Evolutionary conservation across 2,113 vertebrate genomes (phyloP).

Genomic region (Sinosuthora webbiana): DNA sequence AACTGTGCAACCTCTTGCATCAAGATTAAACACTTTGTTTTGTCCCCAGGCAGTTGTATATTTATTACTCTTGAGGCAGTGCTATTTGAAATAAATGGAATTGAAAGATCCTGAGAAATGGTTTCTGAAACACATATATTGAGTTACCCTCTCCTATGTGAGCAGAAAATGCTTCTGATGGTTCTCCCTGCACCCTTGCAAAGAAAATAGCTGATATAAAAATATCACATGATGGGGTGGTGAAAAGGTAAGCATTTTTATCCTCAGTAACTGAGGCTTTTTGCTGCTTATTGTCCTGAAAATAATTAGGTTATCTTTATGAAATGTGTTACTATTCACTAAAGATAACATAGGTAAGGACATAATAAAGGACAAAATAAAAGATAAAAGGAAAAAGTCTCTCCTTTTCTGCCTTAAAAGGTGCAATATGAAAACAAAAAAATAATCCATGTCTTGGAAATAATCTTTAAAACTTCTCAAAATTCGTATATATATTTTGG

Average conservation of each 20-base stretch:
- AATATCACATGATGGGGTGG: neutral
- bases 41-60: constrained; percentile 67
- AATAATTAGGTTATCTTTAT: constrained; percentile 46
- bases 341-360: constrained; percentile 12
- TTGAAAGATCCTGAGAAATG: constrained; percentile 69
- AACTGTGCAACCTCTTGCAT: constrained; percentile 70
- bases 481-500: neutral
- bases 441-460: neutral
- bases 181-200: neutral
- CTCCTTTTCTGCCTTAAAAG: neutral
- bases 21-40: constrained; percentile 74
- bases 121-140: constrained; percentile 65
- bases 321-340: constrained; percentile 9
- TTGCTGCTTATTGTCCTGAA: constrained; percentile 13
- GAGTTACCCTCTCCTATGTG: constrained; percentile 47
- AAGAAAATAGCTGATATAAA: neutral
- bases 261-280: neutral
- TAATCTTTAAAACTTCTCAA: neutral
- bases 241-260: constrained; percentile 8
- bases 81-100: constrained; percentile 73
- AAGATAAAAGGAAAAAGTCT: neutral
- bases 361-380: constrained; percentile 1
- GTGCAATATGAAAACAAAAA: neutral
- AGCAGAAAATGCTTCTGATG: constrained; percentile 45
- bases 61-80: constrained; percentile 69